Percentiles rank a stretch among this genome's conserved stretches.
Evolutionary conservation across 2,797 vertebrate species (phyloP).

Genomic region (Acanthiza pusilla): DNA sequence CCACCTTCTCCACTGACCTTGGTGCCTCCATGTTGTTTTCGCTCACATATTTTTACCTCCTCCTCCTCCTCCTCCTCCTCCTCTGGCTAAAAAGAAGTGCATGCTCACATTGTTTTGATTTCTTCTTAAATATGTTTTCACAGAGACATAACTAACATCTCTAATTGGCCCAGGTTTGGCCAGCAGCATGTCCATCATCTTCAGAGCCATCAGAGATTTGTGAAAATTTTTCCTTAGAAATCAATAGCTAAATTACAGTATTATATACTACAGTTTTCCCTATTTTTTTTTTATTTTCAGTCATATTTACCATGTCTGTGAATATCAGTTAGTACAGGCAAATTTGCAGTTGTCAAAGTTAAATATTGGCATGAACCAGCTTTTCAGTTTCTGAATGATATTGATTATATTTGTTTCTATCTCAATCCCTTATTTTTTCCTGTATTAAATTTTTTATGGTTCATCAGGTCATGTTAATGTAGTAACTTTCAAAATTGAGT

Average conservation of each 20-base stretch:
- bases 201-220: too few relatives aligned
- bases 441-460: background rate
- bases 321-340: background rate
- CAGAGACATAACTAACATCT: too few relatives aligned
- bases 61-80: too few relatives aligned
- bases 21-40: too few relatives aligned
- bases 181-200: too few relatives aligned
- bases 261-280: background rate
- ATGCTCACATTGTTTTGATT: too few relatives aligned
- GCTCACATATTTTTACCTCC: too few relatives aligned
- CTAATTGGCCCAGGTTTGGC: too few relatives aligned
- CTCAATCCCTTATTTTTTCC: background rate
- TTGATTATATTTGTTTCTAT: background rate
- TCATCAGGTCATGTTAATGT: background rate
- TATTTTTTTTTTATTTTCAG: background rate
- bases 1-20: too few relatives aligned
- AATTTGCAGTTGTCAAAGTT: background rate
- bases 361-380: background rate
- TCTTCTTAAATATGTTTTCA: too few relatives aligned
- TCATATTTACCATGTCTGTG: background rate
- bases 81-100: too few relatives aligned
- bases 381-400: background rate
- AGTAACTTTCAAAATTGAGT: background rate
- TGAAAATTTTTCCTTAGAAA: background rate
- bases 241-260: background rate